Percentiles rank a stretch among this genome's conserved stretches.
phyloP scores from a whole-genome alignment of 2,888 invertebrate genomes.

The Strigamia transsilvanica region DNA sequence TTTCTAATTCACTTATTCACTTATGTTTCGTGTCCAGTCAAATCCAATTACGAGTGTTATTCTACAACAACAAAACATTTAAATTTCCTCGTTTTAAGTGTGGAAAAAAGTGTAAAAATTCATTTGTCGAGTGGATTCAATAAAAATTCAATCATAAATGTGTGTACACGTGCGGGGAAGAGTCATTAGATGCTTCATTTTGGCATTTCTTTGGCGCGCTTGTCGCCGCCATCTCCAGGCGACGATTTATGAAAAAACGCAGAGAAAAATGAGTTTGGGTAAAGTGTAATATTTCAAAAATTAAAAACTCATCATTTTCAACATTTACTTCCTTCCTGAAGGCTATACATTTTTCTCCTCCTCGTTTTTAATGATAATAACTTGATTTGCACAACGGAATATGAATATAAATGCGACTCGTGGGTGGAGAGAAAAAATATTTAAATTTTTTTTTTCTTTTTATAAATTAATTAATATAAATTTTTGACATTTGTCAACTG shows the following conservation, averaged over 20 bases:
- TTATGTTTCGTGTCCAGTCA: not conserved
- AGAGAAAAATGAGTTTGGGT: not conserved
- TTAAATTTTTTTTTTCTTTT: too few species aligned
- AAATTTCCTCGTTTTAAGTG: too few species aligned
- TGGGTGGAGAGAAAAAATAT: too few species aligned
- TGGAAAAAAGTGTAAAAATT: not conserved
- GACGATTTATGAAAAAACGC: not conserved
- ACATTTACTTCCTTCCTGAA: not conserved
- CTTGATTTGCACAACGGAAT: not conserved
- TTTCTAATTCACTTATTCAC: conserved; percentile 6
- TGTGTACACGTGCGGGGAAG: not conserved
- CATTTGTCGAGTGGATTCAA: not conserved
- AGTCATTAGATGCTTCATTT: not conserved
- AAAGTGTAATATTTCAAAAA: conserved; percentile 20
- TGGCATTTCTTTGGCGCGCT: not conserved
- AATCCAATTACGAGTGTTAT: not conserved
- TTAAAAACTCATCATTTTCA: conserved; percentile 11
- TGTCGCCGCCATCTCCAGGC: conserved; percentile 16
- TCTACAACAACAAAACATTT: not conserved
- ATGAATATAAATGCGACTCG: not conserved
- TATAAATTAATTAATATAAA: too few species aligned
- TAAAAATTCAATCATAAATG: not conserved
- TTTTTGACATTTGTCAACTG: too few species aligned
- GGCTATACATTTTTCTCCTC: not conserved
- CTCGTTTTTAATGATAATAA: not conserved